Evolutionary conservation across 2,113 vertebrate genomes (phyloP).

Genomic region (Fukomys damarensis): DNA sequence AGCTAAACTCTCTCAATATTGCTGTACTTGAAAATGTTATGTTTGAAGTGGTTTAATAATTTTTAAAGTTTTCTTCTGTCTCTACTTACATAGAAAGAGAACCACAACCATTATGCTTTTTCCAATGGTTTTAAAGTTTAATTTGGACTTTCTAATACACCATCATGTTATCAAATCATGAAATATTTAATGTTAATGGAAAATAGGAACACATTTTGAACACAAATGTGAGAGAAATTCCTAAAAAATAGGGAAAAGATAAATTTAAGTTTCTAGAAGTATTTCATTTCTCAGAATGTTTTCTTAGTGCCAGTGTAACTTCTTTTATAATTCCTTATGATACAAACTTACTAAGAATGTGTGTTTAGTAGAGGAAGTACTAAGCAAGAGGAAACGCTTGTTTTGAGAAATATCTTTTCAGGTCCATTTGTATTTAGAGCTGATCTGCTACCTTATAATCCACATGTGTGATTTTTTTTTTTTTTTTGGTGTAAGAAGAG

Average conservation of each 20-base stretch:
- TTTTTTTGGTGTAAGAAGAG: neutral
- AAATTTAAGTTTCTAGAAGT: constrained; percentile 66
- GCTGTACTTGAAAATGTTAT: constrained; percentile 50
- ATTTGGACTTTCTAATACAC: constrained; percentile 67
- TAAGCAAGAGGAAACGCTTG: neutral
- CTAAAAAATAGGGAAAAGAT: constrained; percentile 62
- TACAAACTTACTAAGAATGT: constrained; percentile 16
- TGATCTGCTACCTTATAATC: neutral
- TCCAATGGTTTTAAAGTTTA: constrained; percentile 69
- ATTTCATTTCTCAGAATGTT: constrained; percentile 68
- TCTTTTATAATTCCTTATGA: constrained; percentile 56
- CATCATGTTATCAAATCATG: constrained; percentile 60
- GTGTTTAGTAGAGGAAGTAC: constrained; percentile 19
- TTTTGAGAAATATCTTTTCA: constrained; percentile 20
- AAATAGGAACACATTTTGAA: constrained; percentile 60
- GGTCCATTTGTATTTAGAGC: neutral
- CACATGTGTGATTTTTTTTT: neutral
- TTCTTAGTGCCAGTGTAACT: constrained; percentile 50
- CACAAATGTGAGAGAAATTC: constrained; percentile 59
- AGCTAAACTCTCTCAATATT: constrained; percentile 17
- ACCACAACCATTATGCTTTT: constrained; percentile 61
- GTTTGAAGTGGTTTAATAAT: constrained; percentile 56
- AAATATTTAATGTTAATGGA: constrained; percentile 82
- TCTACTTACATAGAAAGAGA: constrained; percentile 59
- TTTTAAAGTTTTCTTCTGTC: constrained; percentile 66